These are phyloP conservation scores for Callyntrura sp. DNA, from an alignment of 2,888 invertebrate genomes.

Conservation along the genomic window DNA sequence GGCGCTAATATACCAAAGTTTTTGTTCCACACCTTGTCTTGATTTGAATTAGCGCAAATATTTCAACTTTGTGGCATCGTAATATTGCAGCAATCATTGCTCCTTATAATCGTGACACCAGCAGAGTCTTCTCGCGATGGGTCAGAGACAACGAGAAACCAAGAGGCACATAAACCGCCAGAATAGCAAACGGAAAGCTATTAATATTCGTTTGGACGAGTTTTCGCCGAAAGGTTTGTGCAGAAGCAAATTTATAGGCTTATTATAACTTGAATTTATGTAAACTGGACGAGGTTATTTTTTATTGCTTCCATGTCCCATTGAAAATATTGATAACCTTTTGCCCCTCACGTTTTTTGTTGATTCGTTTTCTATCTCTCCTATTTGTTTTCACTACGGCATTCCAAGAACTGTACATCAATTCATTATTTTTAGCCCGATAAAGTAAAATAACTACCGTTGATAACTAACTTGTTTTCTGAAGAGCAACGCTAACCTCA, in stretches of 20 bases:
- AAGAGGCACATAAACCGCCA: no score
- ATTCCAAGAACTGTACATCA: not conserved
- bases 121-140: no score
- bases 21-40: no score
- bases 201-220: constrained; percentile 18
- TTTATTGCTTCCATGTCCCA: not conserved
- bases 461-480: not conserved
- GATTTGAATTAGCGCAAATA: no score
- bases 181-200: constrained; percentile 4
- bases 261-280: not conserved
- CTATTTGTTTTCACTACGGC: not conserved
- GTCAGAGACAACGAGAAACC: no score
- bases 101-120: no score
- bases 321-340: constrained; percentile 31
- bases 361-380: constrained; percentile 50
- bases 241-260: constrained; percentile 28
- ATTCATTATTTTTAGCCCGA: constrained; percentile 21
- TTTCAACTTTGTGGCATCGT: no score
- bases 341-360: constrained; percentile 3
- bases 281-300: not conserved
- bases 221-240: constrained; percentile 35
- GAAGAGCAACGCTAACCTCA: not conserved
- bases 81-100: no score
- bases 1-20: no score
- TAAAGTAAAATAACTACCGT: not conserved